A percentile compares a stretch with the other conserved stretches of the same genome.
Conservation (phyloP, 2,888 invertebrate genomes). For the Leuctra nigra region DNA sequence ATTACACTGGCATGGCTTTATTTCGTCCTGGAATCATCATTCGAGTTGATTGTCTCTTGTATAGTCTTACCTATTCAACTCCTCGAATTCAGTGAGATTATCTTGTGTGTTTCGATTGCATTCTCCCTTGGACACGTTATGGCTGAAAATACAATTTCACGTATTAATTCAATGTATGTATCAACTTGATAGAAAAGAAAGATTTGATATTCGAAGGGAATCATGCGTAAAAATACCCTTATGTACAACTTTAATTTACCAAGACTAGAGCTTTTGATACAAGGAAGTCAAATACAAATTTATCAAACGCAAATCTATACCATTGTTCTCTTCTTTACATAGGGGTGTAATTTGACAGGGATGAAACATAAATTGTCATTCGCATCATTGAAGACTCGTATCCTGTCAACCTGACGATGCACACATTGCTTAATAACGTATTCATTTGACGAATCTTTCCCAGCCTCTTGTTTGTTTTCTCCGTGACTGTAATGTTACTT, state of each 20-base stretch:
- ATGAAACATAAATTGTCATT: too few relatives aligned
- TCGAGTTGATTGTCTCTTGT: not conserved
- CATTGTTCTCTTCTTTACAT: too few relatives aligned
- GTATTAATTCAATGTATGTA: not conserved
- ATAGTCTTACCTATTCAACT: not conserved
- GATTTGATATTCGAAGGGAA: not conserved
- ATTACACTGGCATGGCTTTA: not conserved
- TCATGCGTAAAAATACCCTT: not conserved
- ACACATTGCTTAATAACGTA: too few relatives aligned
- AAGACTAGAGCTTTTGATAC: too few relatives aligned
- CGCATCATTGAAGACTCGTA: too few relatives aligned
- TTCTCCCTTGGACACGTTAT: conserved; percentile 28
- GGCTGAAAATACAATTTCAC: conserved; percentile 18
- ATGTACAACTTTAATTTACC: too few relatives aligned
- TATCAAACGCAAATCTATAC: too few relatives aligned
- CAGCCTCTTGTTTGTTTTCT: not conserved
- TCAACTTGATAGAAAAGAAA: not conserved
- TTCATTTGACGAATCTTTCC: too few relatives aligned
- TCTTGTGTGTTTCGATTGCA: conserved; percentile 27
- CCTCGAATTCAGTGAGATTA: conserved; percentile 23
- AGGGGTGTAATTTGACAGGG: too few relatives aligned
- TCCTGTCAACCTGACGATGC: too few relatives aligned
- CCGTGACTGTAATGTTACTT: conserved; percentile 21
- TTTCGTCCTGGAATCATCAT: too few relatives aligned
- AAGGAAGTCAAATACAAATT: too few relatives aligned